phyloP scores from a whole-genome alignment of 2,113 vertebrate genomes.

The Oostethus manadensis region DNA sequence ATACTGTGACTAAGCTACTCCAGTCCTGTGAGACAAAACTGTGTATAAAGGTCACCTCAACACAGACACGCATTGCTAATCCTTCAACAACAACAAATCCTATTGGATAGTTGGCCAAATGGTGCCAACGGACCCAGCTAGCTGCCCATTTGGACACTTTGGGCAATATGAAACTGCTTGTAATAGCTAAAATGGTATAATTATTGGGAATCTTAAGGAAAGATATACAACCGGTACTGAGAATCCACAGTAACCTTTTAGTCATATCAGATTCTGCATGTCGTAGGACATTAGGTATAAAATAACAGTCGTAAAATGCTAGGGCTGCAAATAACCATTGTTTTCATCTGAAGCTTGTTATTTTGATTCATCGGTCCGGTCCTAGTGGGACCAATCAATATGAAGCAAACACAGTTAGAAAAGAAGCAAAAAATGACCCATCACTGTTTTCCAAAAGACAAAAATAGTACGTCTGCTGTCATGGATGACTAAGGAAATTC shows the following conservation, averaged over 20 bases:
- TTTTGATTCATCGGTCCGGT: too few species aligned
- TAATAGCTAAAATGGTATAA: not conserved
- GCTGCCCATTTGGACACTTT: not conserved
- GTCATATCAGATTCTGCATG: not conserved
- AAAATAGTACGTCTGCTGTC: too few species aligned
- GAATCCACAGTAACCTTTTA: not conserved
- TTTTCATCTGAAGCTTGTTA: too few species aligned
- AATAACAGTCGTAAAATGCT: too few species aligned
- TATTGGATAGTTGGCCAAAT: slow-evolving; percentile 25
- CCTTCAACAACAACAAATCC: slow-evolving; percentile 59
- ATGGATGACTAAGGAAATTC: too few species aligned
- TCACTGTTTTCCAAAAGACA: too few species aligned
- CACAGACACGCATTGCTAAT: slow-evolving; percentile 50
- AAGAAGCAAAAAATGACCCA: too few species aligned
- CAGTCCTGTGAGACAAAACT: slow-evolving; percentile 44
- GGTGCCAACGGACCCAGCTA: slow-evolving; percentile 15
- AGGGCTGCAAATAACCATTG: too few species aligned
- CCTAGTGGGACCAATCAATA: too few species aligned
- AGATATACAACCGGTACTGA: not conserved
- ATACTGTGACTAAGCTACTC: slow-evolving; percentile 9
- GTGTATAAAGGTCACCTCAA: slow-evolving; percentile 73
- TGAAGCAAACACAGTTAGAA: too few species aligned
- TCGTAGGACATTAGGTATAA: too few species aligned
- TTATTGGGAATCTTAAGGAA: not conserved
- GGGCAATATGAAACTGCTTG: too few species aligned